Evolutionary conservation across 2,797 vertebrate genomes (phyloP).

Genomic region (Phrynocephalus forsythii): DNA sequence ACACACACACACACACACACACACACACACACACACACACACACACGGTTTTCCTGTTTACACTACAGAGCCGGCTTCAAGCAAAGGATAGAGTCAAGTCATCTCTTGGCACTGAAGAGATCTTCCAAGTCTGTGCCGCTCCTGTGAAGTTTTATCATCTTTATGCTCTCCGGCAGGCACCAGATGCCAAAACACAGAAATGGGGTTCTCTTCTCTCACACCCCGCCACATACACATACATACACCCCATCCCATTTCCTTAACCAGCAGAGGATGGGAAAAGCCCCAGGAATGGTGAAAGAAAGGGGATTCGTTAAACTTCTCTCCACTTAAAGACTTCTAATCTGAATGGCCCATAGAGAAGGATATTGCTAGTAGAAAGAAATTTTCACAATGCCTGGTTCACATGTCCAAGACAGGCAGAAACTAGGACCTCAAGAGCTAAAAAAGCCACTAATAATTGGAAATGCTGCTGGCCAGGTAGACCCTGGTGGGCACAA

Average conservation of each 20-base stretch:
- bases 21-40: background rate
- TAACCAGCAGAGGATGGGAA: conserved; percentile 10
- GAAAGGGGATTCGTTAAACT: conserved; percentile 14
- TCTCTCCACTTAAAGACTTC: conserved; percentile 10
- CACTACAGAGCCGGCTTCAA: conserved; percentile 50
- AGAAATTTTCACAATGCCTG: background rate
- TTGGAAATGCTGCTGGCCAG: background rate
- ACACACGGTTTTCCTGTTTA: conserved; percentile 66
- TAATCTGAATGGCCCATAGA: conserved; percentile 21
- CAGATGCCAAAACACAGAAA: conserved; percentile 47
- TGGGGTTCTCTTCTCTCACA: no score
- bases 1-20: background rate
- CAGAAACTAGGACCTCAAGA: background rate
- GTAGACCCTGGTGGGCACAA: background rate
- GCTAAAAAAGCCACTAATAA: no score
- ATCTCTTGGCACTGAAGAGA: background rate
- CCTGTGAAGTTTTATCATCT: conserved; percentile 31
- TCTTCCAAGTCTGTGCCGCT: background rate
- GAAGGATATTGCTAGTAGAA: background rate
- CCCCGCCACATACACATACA: background rate
- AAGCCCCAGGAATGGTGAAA: background rate
- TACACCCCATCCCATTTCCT: background rate
- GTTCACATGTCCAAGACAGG: no score
- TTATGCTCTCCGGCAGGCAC: conserved; percentile 26
- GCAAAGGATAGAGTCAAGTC: conserved; percentile 47